Conservation (phyloP, 2,113 vertebrate species). For the Neotragus moschatus region DNA sequence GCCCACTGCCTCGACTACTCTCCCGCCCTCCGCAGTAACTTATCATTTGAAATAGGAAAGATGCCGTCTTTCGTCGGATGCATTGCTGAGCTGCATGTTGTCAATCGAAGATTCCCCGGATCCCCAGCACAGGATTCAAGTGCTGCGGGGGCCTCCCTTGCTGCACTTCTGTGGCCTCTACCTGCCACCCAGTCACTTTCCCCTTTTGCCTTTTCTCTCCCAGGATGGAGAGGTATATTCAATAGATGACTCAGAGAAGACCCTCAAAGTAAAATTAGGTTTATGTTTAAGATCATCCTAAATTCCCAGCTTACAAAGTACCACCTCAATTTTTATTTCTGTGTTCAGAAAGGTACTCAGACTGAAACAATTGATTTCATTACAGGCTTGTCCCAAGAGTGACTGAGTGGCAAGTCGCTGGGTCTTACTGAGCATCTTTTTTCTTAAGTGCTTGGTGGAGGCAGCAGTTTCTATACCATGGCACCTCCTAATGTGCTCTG, state of each 20-base stretch:
- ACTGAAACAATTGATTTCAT: background rate
- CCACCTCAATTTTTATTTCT: background rate
- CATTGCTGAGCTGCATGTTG: slow-evolving; percentile 80
- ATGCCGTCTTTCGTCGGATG: slow-evolving; percentile 82
- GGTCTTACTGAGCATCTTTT: background rate
- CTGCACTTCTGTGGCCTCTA: background rate
- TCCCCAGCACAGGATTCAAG: slow-evolving; percentile 57
- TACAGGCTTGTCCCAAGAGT: background rate
- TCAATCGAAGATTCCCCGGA: slow-evolving; percentile 78
- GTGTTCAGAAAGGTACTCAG: background rate
- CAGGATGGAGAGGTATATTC: background rate
- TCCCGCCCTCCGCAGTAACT: slow-evolving; percentile 87
- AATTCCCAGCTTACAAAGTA: background rate
- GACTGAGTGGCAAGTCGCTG: background rate
- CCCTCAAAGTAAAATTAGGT: slow-evolving; percentile 36
- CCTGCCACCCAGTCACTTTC: accelerated
- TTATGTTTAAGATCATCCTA: slow-evolving; percentile 6
- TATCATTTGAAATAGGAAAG: slow-evolving; percentile 86
- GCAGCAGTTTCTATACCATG: background rate
- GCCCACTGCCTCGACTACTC: slow-evolving; percentile 86
- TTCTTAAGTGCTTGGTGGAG: background rate
- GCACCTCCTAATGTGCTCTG: background rate
- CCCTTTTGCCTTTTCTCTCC: background rate
- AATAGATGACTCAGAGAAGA: slow-evolving; percentile 44
- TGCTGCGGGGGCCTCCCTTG: background rate